Percentiles rank a stretch among this genome's conserved stretches.
Evolutionary conservation across 1,140 invertebrate genomes (phyloP).

Genomic region (Diuraphis noxia): DNA sequence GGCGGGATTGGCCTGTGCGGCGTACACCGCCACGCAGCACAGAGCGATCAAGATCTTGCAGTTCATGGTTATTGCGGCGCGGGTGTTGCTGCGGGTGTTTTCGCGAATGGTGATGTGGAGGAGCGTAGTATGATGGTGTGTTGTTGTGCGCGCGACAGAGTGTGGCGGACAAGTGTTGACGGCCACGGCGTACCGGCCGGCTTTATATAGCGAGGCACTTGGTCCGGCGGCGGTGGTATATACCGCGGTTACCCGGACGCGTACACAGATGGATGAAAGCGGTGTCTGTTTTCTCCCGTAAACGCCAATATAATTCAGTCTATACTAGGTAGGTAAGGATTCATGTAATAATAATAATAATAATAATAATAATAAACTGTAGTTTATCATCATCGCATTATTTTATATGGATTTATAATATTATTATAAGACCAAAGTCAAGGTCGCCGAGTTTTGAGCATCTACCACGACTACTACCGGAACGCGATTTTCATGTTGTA

Average conservation of each 20-base stretch:
- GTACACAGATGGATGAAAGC: not conserved
- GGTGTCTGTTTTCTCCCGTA: not conserved
- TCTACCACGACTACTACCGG: not conserved
- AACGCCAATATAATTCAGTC: not conserved
- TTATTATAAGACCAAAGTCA: not conserved
- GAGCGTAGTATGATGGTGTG: not conserved
- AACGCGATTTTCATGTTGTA: not conserved
- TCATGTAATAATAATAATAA: not conserved
- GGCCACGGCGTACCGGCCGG: not conserved
- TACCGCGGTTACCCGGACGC: not conserved
- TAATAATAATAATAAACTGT: not conserved
- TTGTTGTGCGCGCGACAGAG: not conserved
- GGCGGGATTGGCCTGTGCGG: conserved; percentile 3
- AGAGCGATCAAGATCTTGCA: not conserved
- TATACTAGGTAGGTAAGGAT: not conserved
- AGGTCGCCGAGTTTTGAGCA: not conserved
- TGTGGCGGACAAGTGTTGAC: not conserved
- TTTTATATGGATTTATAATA: not conserved
- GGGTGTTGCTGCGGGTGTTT: not conserved
- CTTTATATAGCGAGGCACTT: conserved; percentile 15
- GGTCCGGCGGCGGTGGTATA: not conserved
- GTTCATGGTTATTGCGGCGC: not conserved
- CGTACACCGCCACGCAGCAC: conserved; percentile 25
- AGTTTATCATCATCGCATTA: not conserved
- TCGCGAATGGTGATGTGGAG: not conserved